A percentile compares a stretch with the other conserved stretches of the same genome.
Conservation (phyloP, 2,888 invertebrate species). For the Lagria hirta region DNA sequence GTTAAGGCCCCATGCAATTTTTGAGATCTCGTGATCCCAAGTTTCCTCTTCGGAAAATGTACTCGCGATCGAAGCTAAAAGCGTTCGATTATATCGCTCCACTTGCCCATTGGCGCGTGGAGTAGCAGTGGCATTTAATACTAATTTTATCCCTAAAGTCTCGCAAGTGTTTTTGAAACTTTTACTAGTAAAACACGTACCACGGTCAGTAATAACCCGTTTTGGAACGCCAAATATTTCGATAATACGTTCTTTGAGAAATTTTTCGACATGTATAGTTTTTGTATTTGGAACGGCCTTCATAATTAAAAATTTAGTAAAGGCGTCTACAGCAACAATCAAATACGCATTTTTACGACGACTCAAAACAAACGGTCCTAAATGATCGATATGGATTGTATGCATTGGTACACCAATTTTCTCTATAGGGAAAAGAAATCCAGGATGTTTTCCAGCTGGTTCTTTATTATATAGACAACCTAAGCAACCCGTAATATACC, state of each 20-base stretch:
- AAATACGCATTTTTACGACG: conserved; percentile 41
- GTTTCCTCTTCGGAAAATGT: too few relatives aligned
- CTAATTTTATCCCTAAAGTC: conserved; percentile 27
- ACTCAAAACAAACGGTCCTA: conserved; percentile 46
- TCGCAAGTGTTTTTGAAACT: conserved; percentile 21
- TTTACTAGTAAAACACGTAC: conserved; percentile 28
- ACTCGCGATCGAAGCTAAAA: too few relatives aligned
- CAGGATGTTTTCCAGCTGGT: conserved; percentile 35
- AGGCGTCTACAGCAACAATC: conserved; percentile 44
- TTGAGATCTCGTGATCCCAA: too few relatives aligned
- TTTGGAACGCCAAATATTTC: conserved; percentile 24
- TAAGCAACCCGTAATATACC: conserved; percentile 47
- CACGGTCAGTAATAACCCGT: conserved; percentile 30
- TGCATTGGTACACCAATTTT: conserved; percentile 43
- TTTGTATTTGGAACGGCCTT: conserved; percentile 40
- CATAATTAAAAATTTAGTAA: conserved; percentile 46
- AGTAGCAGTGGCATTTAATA: conserved; percentile 35
- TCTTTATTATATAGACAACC: conserved; percentile 47
- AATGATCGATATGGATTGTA: conserved; percentile 49
- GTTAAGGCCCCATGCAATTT: too few relatives aligned
- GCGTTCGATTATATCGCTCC: conserved; percentile 31
- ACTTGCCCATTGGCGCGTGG: conserved; percentile 39
- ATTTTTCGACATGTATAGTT: conserved; percentile 3
- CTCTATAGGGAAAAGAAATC: conserved; percentile 46
- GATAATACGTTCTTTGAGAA: conserved; percentile 1